Evolutionary conservation across 2,113 vertebrate genomes (phyloP).

Genomic region (Rhipidura dahli): DNA sequence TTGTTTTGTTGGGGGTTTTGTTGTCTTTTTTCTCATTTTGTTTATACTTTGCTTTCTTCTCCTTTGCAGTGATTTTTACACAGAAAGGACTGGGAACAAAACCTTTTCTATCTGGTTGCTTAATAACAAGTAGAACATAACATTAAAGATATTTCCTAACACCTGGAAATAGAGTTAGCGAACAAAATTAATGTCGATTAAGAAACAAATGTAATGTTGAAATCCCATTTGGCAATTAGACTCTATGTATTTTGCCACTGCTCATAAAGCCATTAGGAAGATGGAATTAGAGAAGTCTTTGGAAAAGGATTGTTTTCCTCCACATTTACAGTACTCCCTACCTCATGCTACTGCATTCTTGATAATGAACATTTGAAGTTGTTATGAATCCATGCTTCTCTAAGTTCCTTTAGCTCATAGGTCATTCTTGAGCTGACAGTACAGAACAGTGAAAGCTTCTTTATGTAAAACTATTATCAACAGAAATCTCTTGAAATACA

Average conservation of each 20-base stretch:
- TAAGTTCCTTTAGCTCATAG: neutral
- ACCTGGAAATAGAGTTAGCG: neutral
- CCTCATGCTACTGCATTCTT: neutral
- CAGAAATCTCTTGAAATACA: neutral
- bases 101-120: neutral
- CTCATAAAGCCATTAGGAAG: neutral
- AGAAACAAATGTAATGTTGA: neutral
- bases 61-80: neutral
- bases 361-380: neutral
- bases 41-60: neutral
- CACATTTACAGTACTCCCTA: neutral
- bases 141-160: neutral
- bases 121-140: neutral
- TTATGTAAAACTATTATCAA: neutral
- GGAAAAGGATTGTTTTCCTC: neutral
- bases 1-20: neutral
- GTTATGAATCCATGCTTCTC: neutral
- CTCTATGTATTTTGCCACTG: neutral
- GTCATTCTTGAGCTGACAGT: neutral
- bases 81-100: neutral
- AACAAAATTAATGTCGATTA: neutral
- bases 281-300: neutral
- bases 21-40: accelerated
- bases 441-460: neutral
- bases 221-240: conserved; percentile 2